Evolutionary conservation across 2,113 vertebrate genomes (phyloP), one percentile per base, ranked within the genome.

Genomic region (Acanthisitta chloris): DNA sequence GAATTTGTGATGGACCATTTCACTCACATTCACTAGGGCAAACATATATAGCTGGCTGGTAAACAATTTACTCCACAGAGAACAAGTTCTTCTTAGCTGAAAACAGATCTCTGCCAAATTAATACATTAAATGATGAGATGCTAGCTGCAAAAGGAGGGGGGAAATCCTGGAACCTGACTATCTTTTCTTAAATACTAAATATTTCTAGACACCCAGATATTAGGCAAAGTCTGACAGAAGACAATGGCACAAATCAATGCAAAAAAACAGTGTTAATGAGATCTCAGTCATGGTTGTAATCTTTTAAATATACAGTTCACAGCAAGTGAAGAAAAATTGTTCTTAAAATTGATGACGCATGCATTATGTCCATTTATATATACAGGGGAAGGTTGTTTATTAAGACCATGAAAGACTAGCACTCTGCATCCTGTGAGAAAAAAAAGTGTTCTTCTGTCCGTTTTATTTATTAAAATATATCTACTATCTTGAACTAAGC

Each of bases 1-100:
- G 86, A 89, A 94, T 97, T 94, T 91, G 64, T 79, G 72, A 95
- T 59, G 71, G 90, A 84, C 72, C 65, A 89, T 93, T 95, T 92
- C 85, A 69, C 54, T 78, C 72, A 81, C 45, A 86, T 95, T 88
- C 3, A 38, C 72, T 54, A 92, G 55, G 70, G 76, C 43, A 95
- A 94, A 88, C n/a, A 66, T 29, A 81, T 43, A 81, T 24, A 43
- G 49, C 49, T 93, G 77, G 29, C 61, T 73, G 69, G 65, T 91
- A 94, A 97, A 92, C 66, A 92, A 93, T 91, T 90, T 89, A 84
- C 45, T 93, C 34, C 61, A 58, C 26, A 72, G 62, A 76, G 66
- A 92, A 90, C 36, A 93, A 89, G 34, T 48, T 87, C 70, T 79
- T 82, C 65, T 81, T 38, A 65, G 31, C 40, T 81, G 70, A 96